Conservation (phyloP, 2,888 invertebrate genomes). For the Criorhina ranunculi region DNA sequence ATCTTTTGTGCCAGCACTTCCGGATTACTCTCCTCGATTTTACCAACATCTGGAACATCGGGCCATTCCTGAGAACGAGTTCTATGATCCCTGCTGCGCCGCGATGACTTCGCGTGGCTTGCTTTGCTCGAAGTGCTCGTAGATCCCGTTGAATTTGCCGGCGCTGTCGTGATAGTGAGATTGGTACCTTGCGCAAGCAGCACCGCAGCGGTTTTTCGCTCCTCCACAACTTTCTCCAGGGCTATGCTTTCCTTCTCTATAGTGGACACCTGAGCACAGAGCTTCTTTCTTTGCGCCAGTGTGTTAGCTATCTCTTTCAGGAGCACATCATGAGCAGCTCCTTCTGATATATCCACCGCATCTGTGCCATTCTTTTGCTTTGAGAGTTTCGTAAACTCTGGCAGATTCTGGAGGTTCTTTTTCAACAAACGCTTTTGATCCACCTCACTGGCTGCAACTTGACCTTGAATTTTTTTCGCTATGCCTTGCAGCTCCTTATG, state of each 20-base stretch:
- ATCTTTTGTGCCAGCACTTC: constrained; percentile 95
- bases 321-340: constrained; percentile 91
- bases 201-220: constrained; percentile 85
- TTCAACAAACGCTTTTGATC: constrained; percentile 90
- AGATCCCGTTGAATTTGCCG: constrained; percentile 61
- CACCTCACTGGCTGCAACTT: constrained; percentile 89
- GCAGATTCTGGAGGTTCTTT: constrained; percentile 90
- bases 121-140: constrained; percentile 78
- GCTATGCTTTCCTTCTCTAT: constrained; percentile 91
- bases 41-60: constrained; percentile 94
- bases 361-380: constrained; percentile 84
- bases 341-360: constrained; percentile 87
- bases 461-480: constrained; percentile 93
- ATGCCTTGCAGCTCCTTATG: constrained; percentile 97
- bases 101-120: constrained; percentile 84
- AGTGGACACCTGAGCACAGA: constrained; percentile 92
- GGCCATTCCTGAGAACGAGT: constrained; percentile 96
- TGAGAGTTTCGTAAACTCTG: constrained; percentile 87
- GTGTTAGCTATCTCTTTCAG: constrained; percentile 94
- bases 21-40: constrained; percentile 96
- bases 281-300: constrained; percentile 92
- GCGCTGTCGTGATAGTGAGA: constrained; percentile 79
- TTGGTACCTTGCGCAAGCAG: constrained; percentile 83
- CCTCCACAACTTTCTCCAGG: constrained; percentile 90
- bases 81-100: constrained; percentile 90